Conservation (phyloP, 2,888 invertebrate species). For the Drosophila leonis region DNA sequence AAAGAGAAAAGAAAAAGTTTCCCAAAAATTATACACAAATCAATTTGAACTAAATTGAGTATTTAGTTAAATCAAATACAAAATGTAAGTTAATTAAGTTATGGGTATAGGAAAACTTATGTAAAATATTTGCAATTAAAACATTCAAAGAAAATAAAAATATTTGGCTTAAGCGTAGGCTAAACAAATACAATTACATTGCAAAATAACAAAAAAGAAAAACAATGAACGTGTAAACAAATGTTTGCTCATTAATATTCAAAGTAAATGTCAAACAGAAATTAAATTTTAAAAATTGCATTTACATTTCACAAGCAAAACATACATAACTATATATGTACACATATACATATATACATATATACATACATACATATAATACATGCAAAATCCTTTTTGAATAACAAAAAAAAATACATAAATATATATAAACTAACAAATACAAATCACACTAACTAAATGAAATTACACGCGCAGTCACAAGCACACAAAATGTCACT, state of each 20-base stretch:
- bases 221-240: slow-evolving; percentile 15
- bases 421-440: slow-evolving; percentile 61
- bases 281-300: slow-evolving; percentile 67
- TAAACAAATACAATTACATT: slow-evolving; percentile 57
- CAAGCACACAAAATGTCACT: slow-evolving; percentile 50
- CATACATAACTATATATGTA: slow-evolving; percentile 48
- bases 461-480: slow-evolving; percentile 54
- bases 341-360: slow-evolving; percentile 31
- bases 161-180: slow-evolving; percentile 61
- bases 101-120: slow-evolving; percentile 53
- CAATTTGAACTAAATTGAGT: slow-evolving; percentile 71
- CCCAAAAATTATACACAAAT: slow-evolving; percentile 60
- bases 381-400: slow-evolving; percentile 54
- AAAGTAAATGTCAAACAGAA: slow-evolving; percentile 61
- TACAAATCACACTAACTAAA: slow-evolving; percentile 51
- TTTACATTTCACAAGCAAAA: slow-evolving; percentile 71
- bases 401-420: slow-evolving; percentile 15
- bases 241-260: slow-evolving; percentile 67
- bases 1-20: slow-evolving; percentile 32
- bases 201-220: slow-evolving; percentile 21
- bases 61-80: slow-evolving; percentile 64
- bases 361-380: slow-evolving; percentile 17
- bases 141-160: slow-evolving; percentile 26
- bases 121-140: slow-evolving; percentile 75
- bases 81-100: slow-evolving; percentile 59